Conservation (phyloP, 2,113 vertebrate genomes). For the Callipepla californica region DNA sequence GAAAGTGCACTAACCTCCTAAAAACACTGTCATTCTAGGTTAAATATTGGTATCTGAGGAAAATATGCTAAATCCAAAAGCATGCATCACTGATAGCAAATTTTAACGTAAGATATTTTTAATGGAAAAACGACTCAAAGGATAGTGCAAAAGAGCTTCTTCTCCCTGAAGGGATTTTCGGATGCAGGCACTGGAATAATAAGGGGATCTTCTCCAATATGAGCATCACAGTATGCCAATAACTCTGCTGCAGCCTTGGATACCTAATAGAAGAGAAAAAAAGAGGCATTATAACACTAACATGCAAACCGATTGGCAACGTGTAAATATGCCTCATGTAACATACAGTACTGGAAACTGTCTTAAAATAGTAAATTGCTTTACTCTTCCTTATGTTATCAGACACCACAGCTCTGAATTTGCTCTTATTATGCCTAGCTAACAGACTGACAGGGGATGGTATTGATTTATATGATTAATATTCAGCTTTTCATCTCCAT, state of each 20-base stretch:
- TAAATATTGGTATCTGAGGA: conserved; percentile 18
- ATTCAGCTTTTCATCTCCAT: not conserved
- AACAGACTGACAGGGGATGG: not conserved
- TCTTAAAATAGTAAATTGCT: not conserved
- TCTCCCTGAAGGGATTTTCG: conserved; percentile 98
- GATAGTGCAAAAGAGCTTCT: conserved; percentile 98
- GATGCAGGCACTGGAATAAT: conserved; percentile 96
- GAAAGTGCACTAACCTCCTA: conserved; percentile 26
- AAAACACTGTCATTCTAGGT: conserved; percentile 16
- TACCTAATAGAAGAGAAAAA: conserved; percentile 80
- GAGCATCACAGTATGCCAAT: conserved; percentile 96
- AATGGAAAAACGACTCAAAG: conserved; percentile 82
- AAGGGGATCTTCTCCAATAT: conserved; percentile 95
- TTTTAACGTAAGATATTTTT: conserved; percentile 21
- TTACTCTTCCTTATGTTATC: not conserved
- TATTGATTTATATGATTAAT: not conserved
- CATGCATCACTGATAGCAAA: conserved; percentile 66
- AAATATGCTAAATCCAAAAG: not conserved
- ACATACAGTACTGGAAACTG: not conserved
- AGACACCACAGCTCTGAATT: not conserved
- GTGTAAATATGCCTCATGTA: not conserved
- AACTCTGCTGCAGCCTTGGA: conserved; percentile 97
- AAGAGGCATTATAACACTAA: conserved; percentile 5
- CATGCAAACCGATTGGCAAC: not conserved
- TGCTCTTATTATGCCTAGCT: not conserved